Conservation (phyloP, 2,797 vertebrate genomes). For the Muscicapa comitata region DNA sequence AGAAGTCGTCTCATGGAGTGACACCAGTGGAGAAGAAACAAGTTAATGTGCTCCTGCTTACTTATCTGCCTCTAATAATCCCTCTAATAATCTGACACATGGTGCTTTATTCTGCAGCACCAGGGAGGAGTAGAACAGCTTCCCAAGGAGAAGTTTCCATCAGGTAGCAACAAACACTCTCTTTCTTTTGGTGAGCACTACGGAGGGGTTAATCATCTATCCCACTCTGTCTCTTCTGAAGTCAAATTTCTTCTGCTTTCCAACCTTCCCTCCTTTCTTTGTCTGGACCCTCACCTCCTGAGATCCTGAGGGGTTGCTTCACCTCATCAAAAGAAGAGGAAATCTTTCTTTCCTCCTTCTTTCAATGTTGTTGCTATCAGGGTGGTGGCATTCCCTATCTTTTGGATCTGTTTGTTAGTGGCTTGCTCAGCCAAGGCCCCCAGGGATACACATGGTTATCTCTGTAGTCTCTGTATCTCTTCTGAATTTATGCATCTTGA, state of each 20-base stretch:
- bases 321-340: neutral
- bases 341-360: neutral
- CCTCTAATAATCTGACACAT: rapidly evolving
- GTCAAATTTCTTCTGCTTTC: neutral
- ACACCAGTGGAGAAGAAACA: neutral
- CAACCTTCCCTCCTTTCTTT: neutral
- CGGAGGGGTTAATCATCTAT: neutral
- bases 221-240: neutral
- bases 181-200: neutral
- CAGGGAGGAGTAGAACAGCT: neutral
- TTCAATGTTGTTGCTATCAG: neutral
- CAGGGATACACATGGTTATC: conserved; percentile 56
- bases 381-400: conserved; percentile 3
- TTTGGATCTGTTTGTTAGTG: conserved; percentile 22
- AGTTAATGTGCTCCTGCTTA: neutral
- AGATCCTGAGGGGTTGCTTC: neutral
- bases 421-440: neutral
- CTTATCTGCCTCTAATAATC: neutral
- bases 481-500: neutral
- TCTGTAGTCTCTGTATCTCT: neutral
- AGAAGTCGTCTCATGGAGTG: neutral
- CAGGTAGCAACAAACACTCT: neutral
- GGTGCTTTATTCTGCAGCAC: neutral
- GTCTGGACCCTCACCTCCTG: neutral
- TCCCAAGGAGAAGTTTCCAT: neutral